phyloP scores from a whole-genome alignment of 2,797 vertebrate species.

The Tiaroga cobitis region DNA sequence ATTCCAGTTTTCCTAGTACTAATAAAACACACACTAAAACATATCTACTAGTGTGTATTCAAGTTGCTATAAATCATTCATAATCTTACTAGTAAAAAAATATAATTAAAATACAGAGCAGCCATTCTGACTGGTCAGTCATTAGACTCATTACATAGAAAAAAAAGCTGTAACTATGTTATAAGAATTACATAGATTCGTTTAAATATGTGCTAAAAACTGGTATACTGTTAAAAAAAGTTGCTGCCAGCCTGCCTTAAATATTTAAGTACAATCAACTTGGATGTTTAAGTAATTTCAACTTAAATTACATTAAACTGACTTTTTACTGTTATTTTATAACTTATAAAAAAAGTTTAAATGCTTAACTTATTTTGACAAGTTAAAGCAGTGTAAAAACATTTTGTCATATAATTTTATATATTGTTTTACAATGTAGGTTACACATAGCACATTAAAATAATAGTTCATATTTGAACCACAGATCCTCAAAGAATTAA shows the following conservation, averaged over 20 bases:
- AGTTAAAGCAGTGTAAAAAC: no score
- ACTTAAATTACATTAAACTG: no score
- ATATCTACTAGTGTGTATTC: neutral
- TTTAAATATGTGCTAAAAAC: neutral
- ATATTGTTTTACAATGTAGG: no score
- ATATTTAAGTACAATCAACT: no score
- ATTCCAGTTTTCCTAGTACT: neutral
- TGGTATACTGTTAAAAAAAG: neutral
- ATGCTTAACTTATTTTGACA: no score
- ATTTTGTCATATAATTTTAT: no score
- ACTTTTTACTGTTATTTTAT: no score
- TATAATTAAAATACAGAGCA: neutral
- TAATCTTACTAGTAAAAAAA: neutral
- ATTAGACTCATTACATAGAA: neutral
- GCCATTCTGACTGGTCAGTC: neutral
- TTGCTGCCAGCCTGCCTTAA: no score
- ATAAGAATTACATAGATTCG: neutral
- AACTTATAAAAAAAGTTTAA: no score
- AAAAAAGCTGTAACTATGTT: neutral
- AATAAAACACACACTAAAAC: neutral
- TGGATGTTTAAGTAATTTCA: no score
- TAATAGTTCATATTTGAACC: neutral
- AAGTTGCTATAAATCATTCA: neutral
- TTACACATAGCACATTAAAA: neutral
- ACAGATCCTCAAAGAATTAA: neutral